These are phyloP conservation scores for Mastacembelus armatus DNA, from an alignment of 2,797 vertebrate genomes.

Conservation along the genomic window DNA sequence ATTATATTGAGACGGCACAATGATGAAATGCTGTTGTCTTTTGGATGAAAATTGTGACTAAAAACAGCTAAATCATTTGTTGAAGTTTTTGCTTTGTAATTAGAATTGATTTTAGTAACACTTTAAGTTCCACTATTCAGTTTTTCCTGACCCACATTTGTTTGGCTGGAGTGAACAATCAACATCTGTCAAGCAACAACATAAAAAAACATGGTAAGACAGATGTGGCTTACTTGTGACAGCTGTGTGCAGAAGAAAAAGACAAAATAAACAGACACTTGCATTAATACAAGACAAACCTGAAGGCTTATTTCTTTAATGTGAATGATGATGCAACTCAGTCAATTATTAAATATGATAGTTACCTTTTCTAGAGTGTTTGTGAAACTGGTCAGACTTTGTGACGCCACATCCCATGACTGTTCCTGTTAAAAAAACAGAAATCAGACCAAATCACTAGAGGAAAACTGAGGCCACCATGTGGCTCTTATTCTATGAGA, in stretches of 20 bases:
- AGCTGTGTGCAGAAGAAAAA: constrained; percentile 59
- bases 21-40: too few species aligned
- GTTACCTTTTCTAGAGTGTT: constrained; percentile 78
- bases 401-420: constrained; percentile 86
- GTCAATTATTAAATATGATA: accelerated
- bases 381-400: constrained; percentile 79
- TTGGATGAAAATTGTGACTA: too few species aligned
- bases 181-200: constrained; percentile 26
- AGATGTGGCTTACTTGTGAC: constrained; percentile 76
- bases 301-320: background rate
- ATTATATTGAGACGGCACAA: too few species aligned
- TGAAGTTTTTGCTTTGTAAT: too few species aligned
- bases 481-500: too few species aligned
- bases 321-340: background rate
- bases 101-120: too few species aligned
- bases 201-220: constrained; percentile 8
- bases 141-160: background rate
- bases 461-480: background rate
- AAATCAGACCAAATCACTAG: background rate
- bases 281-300: background rate
- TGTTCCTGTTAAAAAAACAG: constrained; percentile 68
- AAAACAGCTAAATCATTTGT: too few species aligned
- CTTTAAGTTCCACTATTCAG: too few species aligned
- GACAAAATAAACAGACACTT: background rate
- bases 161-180: background rate